Conservation (phyloP, 2,113 vertebrate genomes). For the Rhabdornis inornatus region DNA sequence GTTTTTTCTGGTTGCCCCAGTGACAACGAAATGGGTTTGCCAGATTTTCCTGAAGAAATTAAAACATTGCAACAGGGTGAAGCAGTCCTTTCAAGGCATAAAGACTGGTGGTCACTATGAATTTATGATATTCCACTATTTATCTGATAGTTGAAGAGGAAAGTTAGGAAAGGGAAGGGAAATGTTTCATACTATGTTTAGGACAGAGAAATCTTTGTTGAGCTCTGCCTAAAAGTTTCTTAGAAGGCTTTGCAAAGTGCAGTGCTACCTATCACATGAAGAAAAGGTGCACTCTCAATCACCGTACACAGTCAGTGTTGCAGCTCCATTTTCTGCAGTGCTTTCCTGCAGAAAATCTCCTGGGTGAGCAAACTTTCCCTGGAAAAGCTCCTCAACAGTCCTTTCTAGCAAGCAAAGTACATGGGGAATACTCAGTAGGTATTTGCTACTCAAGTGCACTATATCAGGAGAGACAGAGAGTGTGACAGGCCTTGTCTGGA, state of each 20-base stretch:
- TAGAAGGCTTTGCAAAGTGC: neutral
- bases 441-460: neutral
- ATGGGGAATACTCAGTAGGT: neutral
- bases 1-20: neutral
- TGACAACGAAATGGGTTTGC: neutral
- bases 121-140: neutral
- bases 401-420: neutral
- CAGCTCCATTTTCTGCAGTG: neutral
- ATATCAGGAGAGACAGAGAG: neutral
- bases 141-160: neutral
- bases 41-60: neutral
- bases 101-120: neutral
- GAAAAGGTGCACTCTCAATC: neutral
- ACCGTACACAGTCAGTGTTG: accelerated
- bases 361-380: neutral
- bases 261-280: neutral
- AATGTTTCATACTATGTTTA: neutral
- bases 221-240: neutral
- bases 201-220: neutral
- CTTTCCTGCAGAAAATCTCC: neutral
- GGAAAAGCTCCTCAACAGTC: neutral
- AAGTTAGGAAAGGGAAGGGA: neutral
- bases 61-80: neutral
- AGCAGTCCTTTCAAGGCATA: neutral
- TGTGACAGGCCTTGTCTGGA: neutral